Conservation (phyloP, 2,888 invertebrate genomes). For the Nematopogon swammerdamellus region DNA sequence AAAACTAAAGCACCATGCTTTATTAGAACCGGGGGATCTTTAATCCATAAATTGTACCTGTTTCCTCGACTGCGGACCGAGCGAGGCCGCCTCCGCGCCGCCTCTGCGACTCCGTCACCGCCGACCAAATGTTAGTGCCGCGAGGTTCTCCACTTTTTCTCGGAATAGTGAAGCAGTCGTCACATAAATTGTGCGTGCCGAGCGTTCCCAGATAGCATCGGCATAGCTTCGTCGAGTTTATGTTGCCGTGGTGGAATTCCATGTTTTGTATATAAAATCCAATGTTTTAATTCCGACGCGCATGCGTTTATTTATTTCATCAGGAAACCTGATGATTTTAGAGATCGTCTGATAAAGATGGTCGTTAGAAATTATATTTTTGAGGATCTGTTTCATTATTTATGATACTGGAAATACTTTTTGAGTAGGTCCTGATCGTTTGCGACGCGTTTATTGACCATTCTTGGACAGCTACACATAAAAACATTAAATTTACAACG, state of each 20-base stretch:
- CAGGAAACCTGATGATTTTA: neutral
- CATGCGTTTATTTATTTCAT: slow-evolving; percentile 2
- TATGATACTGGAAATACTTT: too few relatives aligned
- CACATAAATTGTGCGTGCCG: neutral
- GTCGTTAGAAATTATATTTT: neutral
- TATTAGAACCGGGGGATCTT: neutral
- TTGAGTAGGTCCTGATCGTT: too few relatives aligned
- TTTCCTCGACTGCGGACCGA: neutral
- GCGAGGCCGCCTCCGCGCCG: neutral
- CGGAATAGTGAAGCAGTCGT: neutral
- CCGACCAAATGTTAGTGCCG: neutral
- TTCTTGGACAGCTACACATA: too few relatives aligned
- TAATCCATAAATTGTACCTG: neutral
- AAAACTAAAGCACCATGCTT: too few relatives aligned
- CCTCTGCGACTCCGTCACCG: too few relatives aligned
- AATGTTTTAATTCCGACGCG: slow-evolving; percentile 46
- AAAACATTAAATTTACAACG: too few relatives aligned
- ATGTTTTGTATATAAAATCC: slow-evolving; percentile 21
- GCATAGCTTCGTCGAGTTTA: neutral
- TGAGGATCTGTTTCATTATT: too few relatives aligned
- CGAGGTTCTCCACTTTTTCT: neutral
- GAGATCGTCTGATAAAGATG: neutral
- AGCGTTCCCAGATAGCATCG: neutral
- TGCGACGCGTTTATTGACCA: too few relatives aligned
- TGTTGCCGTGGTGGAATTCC: neutral